phyloP scores from a whole-genome alignment of 1,140 invertebrate species.

The Zaprionus ghesquierei region DNA sequence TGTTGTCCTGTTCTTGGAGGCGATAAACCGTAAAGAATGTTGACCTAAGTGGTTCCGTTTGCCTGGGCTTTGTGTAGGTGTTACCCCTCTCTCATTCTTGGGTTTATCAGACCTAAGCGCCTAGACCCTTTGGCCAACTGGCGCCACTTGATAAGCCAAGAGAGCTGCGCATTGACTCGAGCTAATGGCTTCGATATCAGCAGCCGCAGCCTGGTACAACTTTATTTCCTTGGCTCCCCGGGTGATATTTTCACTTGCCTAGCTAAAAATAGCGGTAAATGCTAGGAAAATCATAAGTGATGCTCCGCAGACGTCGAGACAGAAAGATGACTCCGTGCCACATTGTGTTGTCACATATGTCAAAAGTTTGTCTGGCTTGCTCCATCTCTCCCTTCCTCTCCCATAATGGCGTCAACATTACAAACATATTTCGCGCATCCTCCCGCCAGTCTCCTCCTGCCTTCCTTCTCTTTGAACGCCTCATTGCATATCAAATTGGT shows the following conservation, averaged over 20 bases:
- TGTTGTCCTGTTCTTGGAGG: slow-evolving; percentile 61
- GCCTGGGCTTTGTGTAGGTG: slow-evolving; percentile 51
- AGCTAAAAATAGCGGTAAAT: slow-evolving; percentile 66
- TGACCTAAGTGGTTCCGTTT: slow-evolving; percentile 57
- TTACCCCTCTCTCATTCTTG: not conserved
- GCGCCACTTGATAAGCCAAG: slow-evolving; percentile 58
- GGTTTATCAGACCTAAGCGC: slow-evolving; percentile 7
- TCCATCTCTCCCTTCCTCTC: not conserved
- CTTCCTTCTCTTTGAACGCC: slow-evolving; percentile 54
- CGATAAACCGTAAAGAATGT: slow-evolving; percentile 48
- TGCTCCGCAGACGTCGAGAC: slow-evolving; percentile 19
- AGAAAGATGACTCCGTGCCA: slow-evolving; percentile 11
- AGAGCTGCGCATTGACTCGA: not conserved
- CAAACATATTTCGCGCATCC: slow-evolving; percentile 15
- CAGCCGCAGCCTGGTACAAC: slow-evolving; percentile 39
- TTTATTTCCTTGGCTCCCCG: slow-evolving; percentile 52
- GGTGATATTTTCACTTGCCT: slow-evolving; percentile 63
- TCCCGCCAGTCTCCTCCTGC: not conserved
- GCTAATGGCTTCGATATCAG: slow-evolving; percentile 52
- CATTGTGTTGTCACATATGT: slow-evolving; percentile 72
- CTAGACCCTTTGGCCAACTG: slow-evolving; percentile 56
- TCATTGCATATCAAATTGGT: slow-evolving; percentile 66
- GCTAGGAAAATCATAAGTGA: slow-evolving; percentile 57
- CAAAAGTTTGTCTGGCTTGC: slow-evolving; percentile 49
- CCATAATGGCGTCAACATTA: slow-evolving; percentile 45